Evolutionary conservation across 2,888 invertebrate species (phyloP).

Genomic region (Drosophila fungiperda): DNA sequence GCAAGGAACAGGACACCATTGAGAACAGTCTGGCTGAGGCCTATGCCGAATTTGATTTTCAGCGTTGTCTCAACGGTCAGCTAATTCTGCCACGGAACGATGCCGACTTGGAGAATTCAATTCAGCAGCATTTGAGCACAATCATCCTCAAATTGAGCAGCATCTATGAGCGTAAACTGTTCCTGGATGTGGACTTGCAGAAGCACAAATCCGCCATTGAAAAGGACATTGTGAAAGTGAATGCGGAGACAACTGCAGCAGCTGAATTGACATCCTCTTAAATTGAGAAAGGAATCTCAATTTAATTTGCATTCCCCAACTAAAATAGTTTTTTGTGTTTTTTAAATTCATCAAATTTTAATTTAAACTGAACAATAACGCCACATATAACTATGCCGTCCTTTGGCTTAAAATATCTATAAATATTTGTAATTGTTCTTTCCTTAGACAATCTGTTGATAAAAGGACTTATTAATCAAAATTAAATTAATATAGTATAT

Average conservation of each 20-base stretch:
- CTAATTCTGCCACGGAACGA: constrained; percentile 16
- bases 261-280: constrained; percentile 12
- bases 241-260: constrained; percentile 43
- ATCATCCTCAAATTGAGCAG: constrained; percentile 48
- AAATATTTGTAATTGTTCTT: neutral
- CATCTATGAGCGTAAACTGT: constrained; percentile 47
- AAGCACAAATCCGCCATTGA: constrained; percentile 58
- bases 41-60: constrained; percentile 62
- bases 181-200: constrained; percentile 54
- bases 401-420: neutral
- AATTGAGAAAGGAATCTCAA: neutral
- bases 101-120: constrained; percentile 40
- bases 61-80: constrained; percentile 43
- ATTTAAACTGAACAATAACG: neutral
- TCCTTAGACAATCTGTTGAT: no score
- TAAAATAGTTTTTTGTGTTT: neutral
- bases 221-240: constrained; percentile 52
- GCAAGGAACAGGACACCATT: constrained; percentile 50
- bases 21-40: constrained; percentile 62
- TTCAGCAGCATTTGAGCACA: constrained; percentile 36
- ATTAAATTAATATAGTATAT: neutral
- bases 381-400: neutral
- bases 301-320: neutral
- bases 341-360: neutral
- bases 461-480: neutral